Base-by-base conservation (phyloP, 2,888 invertebrate genomes). In the Luffia ferchaultella region DNA sequence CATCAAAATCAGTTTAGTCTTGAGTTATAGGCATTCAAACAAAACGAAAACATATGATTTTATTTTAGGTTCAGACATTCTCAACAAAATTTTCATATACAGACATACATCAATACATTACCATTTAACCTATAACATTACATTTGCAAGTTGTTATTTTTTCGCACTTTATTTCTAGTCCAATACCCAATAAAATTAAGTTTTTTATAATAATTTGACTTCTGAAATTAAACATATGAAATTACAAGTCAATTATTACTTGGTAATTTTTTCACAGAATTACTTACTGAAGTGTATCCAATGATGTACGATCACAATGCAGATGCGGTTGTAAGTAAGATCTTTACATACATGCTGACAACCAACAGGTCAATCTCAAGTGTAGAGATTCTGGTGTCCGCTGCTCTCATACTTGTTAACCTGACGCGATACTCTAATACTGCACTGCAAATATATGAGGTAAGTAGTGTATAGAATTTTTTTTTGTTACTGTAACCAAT, bases 381-480 rank as follows among this genome's bases (percentile, higher is more conserved):
- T 61, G 69, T 76, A 62, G 64, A 71, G 20, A 70, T 72, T 2
- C 70, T 73, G 50, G 64, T 68, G 2, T 57, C 62, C 18, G 72
- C 73, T 0, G 62, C 69, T 2, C 69, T 69, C 45, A 85, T 88
- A 45, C 68, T 89, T 47, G 75, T 89, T 16, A 88, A 87, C 59
- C 66, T 89, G 53, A 80, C 79, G 16, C 86, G 87, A 51, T 86
- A 83, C 58, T 64, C 75, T 40, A 67, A 68, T 40, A 86, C 86
- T 1, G 77, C 70, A 2, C 62, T 12, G 30, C 30, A 30, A 30
- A 12, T 30, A 30, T 30, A 30, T 30, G 17, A 3, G n/a, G 40
- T 47, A 7, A 20, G 30, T 9, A 2, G 15, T 50, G 7, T 18
- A 16, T 46, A 30, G n/a, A n/a, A 30, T 30, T 7, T 30, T 30